Evolutionary conservation across 1,140 invertebrate species (phyloP).

Genomic region (Babylonia areolata): DNA sequence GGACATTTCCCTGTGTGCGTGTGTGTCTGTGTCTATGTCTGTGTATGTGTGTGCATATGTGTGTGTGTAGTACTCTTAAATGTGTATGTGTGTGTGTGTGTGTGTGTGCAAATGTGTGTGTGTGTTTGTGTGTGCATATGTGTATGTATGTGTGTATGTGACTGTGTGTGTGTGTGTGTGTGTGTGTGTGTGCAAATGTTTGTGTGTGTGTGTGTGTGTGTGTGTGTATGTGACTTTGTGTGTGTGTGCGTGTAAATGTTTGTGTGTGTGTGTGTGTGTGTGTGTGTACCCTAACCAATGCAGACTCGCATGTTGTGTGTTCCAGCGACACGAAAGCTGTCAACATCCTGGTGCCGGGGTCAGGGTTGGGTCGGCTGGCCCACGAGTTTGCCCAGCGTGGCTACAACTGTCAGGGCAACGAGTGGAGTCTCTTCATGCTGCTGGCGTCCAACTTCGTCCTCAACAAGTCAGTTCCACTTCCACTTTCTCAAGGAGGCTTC

Average conservation of each 20-base stretch:
- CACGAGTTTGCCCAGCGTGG: constrained; percentile 94
- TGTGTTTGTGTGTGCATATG: no score
- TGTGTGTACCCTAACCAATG: neutral
- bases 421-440: constrained; percentile 98
- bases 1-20: no score
- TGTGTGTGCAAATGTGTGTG: no score
- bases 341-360: constrained; percentile 93
- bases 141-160: neutral
- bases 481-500: neutral
- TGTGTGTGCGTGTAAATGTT: neutral
- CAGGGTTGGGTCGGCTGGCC: constrained; percentile 93
- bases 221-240: neutral
- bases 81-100: no score
- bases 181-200: neutral
- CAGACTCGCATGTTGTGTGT: neutral
- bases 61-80: no score
- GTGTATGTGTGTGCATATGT: no score
- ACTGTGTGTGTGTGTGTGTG: neutral
- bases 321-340: constrained; percentile 72
- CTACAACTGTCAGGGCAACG: constrained; percentile 96
- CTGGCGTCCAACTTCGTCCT: constrained; percentile 97
- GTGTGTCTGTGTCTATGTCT: no score
- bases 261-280: neutral
- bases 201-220: neutral
- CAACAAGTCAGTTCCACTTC: constrained; percentile 83